These are phyloP conservation scores for Triplophysa dalaica DNA, from an alignment of 2,113 vertebrate genomes.

Conservation along the genomic window DNA sequence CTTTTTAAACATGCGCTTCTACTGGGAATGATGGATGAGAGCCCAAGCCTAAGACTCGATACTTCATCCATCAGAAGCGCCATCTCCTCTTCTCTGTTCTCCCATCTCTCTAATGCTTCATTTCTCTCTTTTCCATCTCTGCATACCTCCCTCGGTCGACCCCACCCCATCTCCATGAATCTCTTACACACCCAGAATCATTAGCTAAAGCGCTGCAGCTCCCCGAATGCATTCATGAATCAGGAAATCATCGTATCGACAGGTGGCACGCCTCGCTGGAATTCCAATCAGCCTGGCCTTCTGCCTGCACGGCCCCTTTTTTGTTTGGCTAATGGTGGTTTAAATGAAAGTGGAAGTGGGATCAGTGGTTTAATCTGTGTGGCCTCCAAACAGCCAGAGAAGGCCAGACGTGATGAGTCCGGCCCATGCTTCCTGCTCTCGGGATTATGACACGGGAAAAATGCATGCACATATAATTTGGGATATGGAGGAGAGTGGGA, in stretches of 20 bases:
- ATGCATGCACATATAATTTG: conserved; percentile 20
- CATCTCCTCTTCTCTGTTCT: neutral
- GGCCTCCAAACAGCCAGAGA: conserved; percentile 43
- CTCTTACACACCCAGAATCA: conserved; percentile 38
- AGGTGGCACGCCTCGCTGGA: conserved; percentile 41
- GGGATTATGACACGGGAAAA: conserved; percentile 1
- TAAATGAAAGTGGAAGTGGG: conserved; percentile 53
- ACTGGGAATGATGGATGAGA: conserved; percentile 54
- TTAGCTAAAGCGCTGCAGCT: conserved; percentile 50
- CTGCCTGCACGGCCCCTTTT: neutral
- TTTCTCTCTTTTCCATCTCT: neutral
- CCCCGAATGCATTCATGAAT: conserved; percentile 50
- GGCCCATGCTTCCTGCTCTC: conserved; percentile 6
- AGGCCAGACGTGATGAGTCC: conserved; percentile 15
- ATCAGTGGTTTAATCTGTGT: conserved; percentile 42
- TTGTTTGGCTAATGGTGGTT: conserved; percentile 54
- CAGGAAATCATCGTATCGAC: conserved; percentile 56
- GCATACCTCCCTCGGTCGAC: conserved; percentile 23
- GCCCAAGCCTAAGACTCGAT: conserved; percentile 32
- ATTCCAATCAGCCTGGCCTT: conserved; percentile 46
- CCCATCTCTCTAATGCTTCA: neutral
- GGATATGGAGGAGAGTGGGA: conserved; percentile 10
- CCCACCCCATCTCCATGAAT: conserved; percentile 1
- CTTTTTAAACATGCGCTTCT: conserved; percentile 55
- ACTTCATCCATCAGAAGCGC: conserved; percentile 38